phyloP scores from a whole-genome alignment of 2,888 invertebrate species.

The Xylophagus ater region DNA sequence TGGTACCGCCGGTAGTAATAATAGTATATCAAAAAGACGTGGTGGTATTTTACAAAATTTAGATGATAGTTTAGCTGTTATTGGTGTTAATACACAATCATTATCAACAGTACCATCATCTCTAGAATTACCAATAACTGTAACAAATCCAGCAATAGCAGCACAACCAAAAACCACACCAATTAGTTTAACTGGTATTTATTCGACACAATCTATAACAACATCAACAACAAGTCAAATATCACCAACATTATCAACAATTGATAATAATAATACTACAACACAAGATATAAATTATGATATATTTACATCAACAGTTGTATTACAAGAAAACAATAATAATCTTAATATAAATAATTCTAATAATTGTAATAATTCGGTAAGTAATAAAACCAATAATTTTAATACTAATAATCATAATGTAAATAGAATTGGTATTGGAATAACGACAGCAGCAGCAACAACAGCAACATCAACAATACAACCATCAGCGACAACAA shows the following conservation, averaged over 20 bases:
- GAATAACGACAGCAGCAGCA: too few relatives aligned
- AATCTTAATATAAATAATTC: too few relatives aligned
- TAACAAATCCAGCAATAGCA: constrained; percentile 63
- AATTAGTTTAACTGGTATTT: constrained; percentile 19
- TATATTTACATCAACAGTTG: too few relatives aligned
- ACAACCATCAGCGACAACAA: too few relatives aligned
- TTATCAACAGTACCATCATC: constrained; percentile 54
- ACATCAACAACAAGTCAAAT: constrained; percentile 9
- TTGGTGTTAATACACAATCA: constrained; percentile 43
- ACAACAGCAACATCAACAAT: too few relatives aligned
- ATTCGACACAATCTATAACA: constrained; percentile 9
- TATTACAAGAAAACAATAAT: too few relatives aligned
- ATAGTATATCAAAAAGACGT: constrained; percentile 25
- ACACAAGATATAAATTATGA: too few relatives aligned
- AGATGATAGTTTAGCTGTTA: constrained; percentile 47
- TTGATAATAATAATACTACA: too few relatives aligned
- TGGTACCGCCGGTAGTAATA: background rate
- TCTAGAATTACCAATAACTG: constrained; percentile 62
- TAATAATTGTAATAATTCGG: background rate
- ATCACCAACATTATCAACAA: constrained; percentile 15
- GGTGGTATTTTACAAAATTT: constrained; percentile 27
- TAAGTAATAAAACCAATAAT: constrained; percentile 1
- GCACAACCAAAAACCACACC: constrained; percentile 37
- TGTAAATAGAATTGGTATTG: too few relatives aligned
- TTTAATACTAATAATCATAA: background rate